Evolutionary conservation across 37 sponge, comb jelly and placozoan species (phyloP).

Genomic region (Amphimedon queenslandica): DNA sequence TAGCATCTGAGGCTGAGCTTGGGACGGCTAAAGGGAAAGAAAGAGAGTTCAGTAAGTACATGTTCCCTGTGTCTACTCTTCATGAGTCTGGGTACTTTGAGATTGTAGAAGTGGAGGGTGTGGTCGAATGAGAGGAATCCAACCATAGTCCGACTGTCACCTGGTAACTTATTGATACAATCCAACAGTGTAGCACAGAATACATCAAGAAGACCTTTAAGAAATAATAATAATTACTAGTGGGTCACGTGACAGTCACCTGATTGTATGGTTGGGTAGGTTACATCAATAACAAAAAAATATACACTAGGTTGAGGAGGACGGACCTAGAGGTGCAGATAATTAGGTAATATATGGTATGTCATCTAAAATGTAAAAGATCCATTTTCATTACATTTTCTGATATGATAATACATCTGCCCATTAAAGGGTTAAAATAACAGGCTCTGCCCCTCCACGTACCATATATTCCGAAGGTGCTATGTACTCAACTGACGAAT

Average conservation of each 20-base stretch:
- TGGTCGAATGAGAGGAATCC: conserved; percentile 85
- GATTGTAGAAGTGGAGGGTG: conserved; percentile 89
- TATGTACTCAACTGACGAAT: conserved; percentile 83
- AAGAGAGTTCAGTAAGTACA: neutral
- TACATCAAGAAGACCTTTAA: conserved; percentile 59
- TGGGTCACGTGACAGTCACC: conserved; percentile 26
- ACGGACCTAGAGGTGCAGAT: conserved; percentile 47
- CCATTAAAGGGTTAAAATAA: neutral
- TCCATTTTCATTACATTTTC: too few species aligned
- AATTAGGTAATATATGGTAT: neutral
- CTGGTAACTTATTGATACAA: conserved; percentile 70
- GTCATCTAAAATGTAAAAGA: too few species aligned
- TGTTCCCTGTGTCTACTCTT: neutral
- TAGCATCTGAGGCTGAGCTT: conserved; percentile 92
- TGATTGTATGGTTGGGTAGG: conserved; percentile 64
- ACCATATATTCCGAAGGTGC: conserved; percentile 97
- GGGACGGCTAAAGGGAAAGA: conserved; percentile 24
- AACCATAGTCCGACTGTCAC: conserved; percentile 86
- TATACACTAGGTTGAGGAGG: conserved; percentile 94
- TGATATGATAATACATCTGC: neutral
- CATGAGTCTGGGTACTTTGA: conserved; percentile 36
- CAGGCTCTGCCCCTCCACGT: too few species aligned
- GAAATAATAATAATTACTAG: neutral
- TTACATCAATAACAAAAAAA: conserved; percentile 89
- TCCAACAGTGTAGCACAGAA: conserved; percentile 74